Conservation (phyloP, 1,140 invertebrate genomes). For the Habropoda laboriosa region DNA sequence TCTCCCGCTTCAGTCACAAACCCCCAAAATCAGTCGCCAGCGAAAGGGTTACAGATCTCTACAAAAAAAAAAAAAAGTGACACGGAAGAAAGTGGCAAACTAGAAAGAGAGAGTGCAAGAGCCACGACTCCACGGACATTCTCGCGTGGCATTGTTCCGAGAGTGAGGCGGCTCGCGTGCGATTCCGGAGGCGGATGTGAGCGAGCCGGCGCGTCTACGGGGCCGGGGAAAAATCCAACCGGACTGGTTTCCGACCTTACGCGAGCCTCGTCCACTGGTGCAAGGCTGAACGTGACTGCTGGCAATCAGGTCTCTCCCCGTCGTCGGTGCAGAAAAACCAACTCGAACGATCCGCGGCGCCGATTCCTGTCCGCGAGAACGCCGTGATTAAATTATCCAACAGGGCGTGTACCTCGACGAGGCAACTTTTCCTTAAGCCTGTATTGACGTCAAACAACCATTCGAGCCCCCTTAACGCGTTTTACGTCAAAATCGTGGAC, state of each 20-base stretch:
- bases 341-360: background rate
- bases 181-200: constrained; percentile 41
- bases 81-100: too few relatives aligned
- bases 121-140: background rate
- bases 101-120: background rate
- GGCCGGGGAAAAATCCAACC: constrained; percentile 42
- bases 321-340: background rate
- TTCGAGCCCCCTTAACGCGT: background rate
- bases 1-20: too few relatives aligned
- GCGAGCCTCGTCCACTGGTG: constrained; percentile 4
- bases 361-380: background rate
- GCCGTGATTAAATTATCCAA: constrained; percentile 7
- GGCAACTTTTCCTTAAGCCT: constrained; percentile 12
- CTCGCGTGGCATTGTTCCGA: background rate
- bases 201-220: constrained; percentile 8
- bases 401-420: constrained; percentile 14
- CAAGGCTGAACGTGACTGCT: constrained; percentile 54
- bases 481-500: background rate
- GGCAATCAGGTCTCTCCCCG: constrained; percentile 10
- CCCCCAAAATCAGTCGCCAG: too few relatives aligned
- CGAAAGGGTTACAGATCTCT: too few relatives aligned
- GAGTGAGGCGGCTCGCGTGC: constrained; percentile 6
- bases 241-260: constrained; percentile 61
- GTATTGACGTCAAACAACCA: background rate
- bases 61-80: too few relatives aligned